Base-by-base conservation (phyloP, 2,113 vertebrate species). In the Onychostoma macrolepis region DNA sequence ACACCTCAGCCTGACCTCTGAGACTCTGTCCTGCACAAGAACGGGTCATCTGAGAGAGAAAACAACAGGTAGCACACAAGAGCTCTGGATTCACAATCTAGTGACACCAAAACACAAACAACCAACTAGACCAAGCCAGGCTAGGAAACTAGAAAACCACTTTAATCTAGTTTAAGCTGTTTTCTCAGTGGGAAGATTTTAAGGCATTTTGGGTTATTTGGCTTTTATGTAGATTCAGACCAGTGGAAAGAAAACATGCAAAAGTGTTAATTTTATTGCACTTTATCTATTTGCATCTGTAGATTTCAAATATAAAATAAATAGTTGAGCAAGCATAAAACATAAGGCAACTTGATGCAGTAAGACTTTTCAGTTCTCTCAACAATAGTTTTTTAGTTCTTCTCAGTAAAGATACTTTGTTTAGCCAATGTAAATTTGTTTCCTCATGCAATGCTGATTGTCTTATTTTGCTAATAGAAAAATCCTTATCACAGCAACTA, bases 21-120 rank as follows among this genome's bases (percentile, higher is more conserved):
- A 36, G 79, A 50, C 0, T 1, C 71, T 80, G 84, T 82, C 84
- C 43, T 78, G 63, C 75, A 87, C 88, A 87, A 88, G 89, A 77
- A 78, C 81, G 15, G 79, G 80, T 81, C 58, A 83, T 53, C 21
- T 58, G 19, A 24, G 53, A 58, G 53, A 58, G 53, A 58, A 58
- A 9, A 58, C 53, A 61, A n/a, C 48, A 36, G 82, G 28, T 13
- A 58, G 69, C 48, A 78, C 41, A 65, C 61, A 71, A 69, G 13
- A 33, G 13, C 28, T 21, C 67, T 69, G 67, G 33, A 33, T 36
- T 7, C 78, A 84, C 48, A 41, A 21, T 30, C 67, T 9, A 71
- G 15, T 21, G 28, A 71, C 26, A 45, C 26, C 10, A 26, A 82
- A 2, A 80, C 78, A n/a, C 50, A 58, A 3, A 2, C 12, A 4